Conservation (phyloP, 2,797 vertebrate genomes). For the Garrulus glandarius region DNA sequence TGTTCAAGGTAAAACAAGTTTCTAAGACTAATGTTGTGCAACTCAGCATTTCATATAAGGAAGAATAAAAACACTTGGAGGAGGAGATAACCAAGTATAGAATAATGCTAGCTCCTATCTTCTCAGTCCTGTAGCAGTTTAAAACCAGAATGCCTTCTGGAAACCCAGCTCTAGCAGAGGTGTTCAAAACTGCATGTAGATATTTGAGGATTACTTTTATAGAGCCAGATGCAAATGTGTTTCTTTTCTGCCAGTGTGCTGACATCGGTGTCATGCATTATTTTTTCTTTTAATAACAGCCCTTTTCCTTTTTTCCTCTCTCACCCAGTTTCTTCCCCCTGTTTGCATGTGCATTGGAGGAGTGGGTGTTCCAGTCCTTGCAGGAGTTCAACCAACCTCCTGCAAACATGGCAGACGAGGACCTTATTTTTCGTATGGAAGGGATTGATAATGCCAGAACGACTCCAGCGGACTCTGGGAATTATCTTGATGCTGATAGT, state of each 20-base stretch:
- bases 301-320: neutral
- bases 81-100: neutral
- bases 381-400: neutral
- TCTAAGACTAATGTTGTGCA: neutral
- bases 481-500: slow-evolving; percentile 73
- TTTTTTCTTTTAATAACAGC: neutral
- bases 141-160: neutral
- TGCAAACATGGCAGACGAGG: slow-evolving; percentile 87
- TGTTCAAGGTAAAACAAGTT: neutral
- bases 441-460: slow-evolving; percentile 80
- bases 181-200: neutral
- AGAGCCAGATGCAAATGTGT: neutral
- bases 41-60: neutral
- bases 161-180: neutral
- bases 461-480: slow-evolving; percentile 25
- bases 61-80: neutral
- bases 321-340: slow-evolving; percentile 16
- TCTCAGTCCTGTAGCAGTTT: neutral
- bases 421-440: slow-evolving; percentile 95
- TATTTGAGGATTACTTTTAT: neutral
- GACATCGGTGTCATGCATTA: neutral
- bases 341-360: neutral
- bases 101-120: neutral
- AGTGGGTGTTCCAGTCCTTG: slow-evolving; percentile 38
- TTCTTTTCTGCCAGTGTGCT: neutral